Conservation (phyloP, 2,888 invertebrate genomes). For the Diachrysia chrysitis region DNA sequence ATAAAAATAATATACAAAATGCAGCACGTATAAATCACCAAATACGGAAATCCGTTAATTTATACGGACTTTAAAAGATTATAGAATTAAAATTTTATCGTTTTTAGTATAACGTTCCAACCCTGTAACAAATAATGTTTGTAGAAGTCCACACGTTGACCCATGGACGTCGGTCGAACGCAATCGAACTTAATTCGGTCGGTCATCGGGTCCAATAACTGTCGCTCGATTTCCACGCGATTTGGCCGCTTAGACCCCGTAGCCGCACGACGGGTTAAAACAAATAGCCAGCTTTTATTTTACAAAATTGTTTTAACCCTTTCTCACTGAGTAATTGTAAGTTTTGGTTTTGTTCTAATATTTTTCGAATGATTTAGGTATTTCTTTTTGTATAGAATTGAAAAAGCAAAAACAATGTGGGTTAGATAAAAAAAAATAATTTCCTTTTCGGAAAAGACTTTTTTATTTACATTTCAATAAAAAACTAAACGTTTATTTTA, state of each 20-base stretch:
- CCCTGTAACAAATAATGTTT: slow-evolving; percentile 48
- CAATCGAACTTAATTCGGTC: slow-evolving; percentile 69
- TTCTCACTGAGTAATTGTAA: slow-evolving; percentile 34
- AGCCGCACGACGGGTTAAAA: slow-evolving; percentile 58
- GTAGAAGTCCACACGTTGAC: slow-evolving; percentile 53
- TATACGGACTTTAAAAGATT: not conserved
- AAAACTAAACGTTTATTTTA: not conserved
- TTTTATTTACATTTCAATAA: not conserved
- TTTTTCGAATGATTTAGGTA: not conserved
- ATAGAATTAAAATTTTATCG: not conserved
- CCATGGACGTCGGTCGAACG: slow-evolving; percentile 58
- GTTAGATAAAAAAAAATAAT: slow-evolving; percentile 4
- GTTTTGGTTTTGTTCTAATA: slow-evolving; percentile 14
- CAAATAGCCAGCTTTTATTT: slow-evolving; percentile 59
- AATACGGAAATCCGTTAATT: no score
- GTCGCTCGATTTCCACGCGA: slow-evolving; percentile 71
- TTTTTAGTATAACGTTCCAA: slow-evolving; percentile 24
- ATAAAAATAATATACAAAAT: no score
- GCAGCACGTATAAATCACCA: no score
- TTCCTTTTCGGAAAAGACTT: not conserved
- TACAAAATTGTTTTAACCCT: slow-evolving; percentile 54
- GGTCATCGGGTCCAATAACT: slow-evolving; percentile 70
- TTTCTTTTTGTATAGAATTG: not conserved
- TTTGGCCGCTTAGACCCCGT: slow-evolving; percentile 58
- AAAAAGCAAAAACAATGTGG: not conserved